Base-by-base conservation (phyloP, 2,888 invertebrate species). In the Erynnis tages region DNA sequence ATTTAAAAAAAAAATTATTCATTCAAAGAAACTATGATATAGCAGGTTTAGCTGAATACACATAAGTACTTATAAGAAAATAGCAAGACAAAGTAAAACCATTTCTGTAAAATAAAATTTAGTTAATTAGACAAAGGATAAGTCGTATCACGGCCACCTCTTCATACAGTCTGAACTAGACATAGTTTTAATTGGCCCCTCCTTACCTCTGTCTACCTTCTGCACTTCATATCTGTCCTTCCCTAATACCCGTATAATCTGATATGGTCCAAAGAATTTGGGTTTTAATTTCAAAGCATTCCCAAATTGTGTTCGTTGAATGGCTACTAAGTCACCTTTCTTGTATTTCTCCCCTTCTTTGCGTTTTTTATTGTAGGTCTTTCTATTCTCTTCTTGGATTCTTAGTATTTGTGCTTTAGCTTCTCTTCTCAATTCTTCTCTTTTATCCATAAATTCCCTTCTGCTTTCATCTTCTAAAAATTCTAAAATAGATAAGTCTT, bases 91-190 rank as follows among this genome's bases (percentile, higher is more conserved):
- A n/a, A n/a, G n/a, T n/a, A n/a, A n/a, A n/a, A n/a, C n/a, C n/a
- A n/a, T n/a, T n/a, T n/a, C n/a, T n/a, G n/a, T n/a, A n/a, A n/a
- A n/a, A n/a, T n/a, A n/a, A n/a, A n/a, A n/a, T n/a, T n/a, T n/a
- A n/a, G n/a, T n/a, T n/a, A n/a, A n/a, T n/a, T n/a, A n/a, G n/a
- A n/a, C n/a, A n/a, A n/a, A n/a, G n/a, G n/a, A n/a, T n/a, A n/a
- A 34, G 8, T 34, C 16, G 32, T 16, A 34, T 34, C 16, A 34
- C 14, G 32, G 32, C 32, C 41, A 41, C 11, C 17, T 21, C 23
- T 41, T 41, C 41, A 41, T 41, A 41, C 27, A 41, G n/a, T 41
- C 41, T 14, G 27, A 19, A 25, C 13, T n/a, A 8, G 41, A 21
- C 2, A 25, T 21, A 8, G 41, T 41, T 16, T 34, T 34, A 16